Conservation (phyloP, 2,888 invertebrate species). For the Criorhina ranunculi region DNA sequence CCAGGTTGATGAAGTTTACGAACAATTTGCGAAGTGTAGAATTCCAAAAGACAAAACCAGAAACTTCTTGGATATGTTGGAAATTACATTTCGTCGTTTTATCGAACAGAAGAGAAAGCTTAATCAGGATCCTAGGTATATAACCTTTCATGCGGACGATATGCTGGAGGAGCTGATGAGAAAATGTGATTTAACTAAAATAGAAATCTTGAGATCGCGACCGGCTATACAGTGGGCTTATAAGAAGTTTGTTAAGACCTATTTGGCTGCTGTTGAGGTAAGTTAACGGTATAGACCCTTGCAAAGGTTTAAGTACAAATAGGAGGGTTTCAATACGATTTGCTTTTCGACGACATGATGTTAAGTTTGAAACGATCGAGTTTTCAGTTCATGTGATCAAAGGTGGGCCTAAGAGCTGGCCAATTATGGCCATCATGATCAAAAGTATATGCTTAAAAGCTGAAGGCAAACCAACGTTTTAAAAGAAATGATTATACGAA, state of each 20-base stretch:
- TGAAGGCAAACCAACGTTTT: too few species aligned
- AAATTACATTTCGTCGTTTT: conserved; percentile 82
- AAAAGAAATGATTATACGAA: too few species aligned
- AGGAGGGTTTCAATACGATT: too few species aligned
- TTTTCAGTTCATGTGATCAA: too few species aligned
- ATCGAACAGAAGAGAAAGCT: conserved; percentile 53
- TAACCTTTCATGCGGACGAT: conserved; percentile 80
- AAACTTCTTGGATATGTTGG: conserved; percentile 80
- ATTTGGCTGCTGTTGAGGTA: conserved; percentile 80
- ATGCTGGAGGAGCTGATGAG: conserved; percentile 81
- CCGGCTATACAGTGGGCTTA: conserved; percentile 82
- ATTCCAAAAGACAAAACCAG: conserved; percentile 80
- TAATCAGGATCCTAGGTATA: conserved; percentile 62
- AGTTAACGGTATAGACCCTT: background rate
- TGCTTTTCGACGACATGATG: too few species aligned
- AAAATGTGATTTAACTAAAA: conserved; percentile 81
- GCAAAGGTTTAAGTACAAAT: too few species aligned
- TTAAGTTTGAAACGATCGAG: too few species aligned
- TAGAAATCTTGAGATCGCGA: conserved; percentile 80
- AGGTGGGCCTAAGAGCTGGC: too few species aligned
- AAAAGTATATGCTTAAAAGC: too few species aligned
- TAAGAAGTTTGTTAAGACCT: conserved; percentile 81
- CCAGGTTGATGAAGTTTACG: conserved; percentile 81
- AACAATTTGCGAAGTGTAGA: conserved; percentile 81
- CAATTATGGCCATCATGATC: too few species aligned